Base-by-base conservation (phyloP, 2,888 invertebrate genomes). In the Chymomyza procnemis region DNA sequence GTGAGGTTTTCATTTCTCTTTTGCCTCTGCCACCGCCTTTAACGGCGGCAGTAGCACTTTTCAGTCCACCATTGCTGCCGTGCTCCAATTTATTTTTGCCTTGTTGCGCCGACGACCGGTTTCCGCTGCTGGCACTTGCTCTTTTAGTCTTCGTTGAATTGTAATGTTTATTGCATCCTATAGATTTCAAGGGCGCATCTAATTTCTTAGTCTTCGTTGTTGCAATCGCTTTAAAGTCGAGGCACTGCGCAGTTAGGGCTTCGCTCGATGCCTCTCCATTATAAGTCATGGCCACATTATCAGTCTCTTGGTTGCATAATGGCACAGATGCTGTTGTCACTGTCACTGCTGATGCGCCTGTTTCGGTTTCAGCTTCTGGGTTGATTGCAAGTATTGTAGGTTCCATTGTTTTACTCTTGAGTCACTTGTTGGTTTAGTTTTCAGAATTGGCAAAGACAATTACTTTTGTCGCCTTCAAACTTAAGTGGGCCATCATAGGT, bases 251-350 rank as follows among this genome's bases (percentile, higher is more conserved):
- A 47, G 52, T 34, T 41, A 61, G 41, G 57, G 61, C 70, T 66
- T 61, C 69, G 62, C 30, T 64, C 66, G 62, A 22, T 62, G 64
- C 62, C 60, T 67, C 63, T 59, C 68, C 16, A 67, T 61, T 65
- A 66, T 61, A 63, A 66, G 72, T 74, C 76, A 89, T 89, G 89
- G 88, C 89, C 87, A 71, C 85, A 78, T 67, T 79, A 75, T 88
- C 89, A 89, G 88, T 88, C 89, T 88, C 89, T 88, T 88, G 80
- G 89, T 88, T 88, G 69, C 85, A 73, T 66, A 68, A 72, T 76
- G 74, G 69, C 67, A 61, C 69, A 59, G 61, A 48, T 61, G 59
- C 57, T 48, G 14, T 22, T 16, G 41, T 58, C 47, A 22, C 14
- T 48, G 41, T 58, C 41, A 22, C 14, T 48, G 41, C 52, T 56